Evolutionary conservation across 2,113 vertebrate species (phyloP), one percentile per base, ranked within the genome.

Genomic region (Plecotus auritus): DNA sequence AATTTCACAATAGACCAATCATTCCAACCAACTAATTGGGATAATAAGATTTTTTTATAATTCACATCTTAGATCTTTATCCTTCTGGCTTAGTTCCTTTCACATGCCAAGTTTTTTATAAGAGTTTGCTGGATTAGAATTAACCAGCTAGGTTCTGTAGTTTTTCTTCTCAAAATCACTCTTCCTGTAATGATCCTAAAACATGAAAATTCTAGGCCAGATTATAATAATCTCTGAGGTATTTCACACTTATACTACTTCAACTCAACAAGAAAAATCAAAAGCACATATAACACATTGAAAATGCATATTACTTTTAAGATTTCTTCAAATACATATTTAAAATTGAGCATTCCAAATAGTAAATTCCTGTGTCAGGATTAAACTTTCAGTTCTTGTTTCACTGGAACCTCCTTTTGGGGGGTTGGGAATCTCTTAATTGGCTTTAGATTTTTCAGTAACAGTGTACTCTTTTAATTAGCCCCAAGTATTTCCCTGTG

Each of bases 21-120:
- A 97, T 93, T 92, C 86, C 85, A 97, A 93, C 83, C 76, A 98
- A 96, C 96, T 98, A 98, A 97, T 98, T 97, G 98, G 94, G 97
- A 96, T 98, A 97, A 98, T 95, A 98, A 97, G 97, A 97, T 97
- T 98, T 98, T 98, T 98, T 97, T 97, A 73, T 96, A 97, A 97
- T 98, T 97, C 95, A 97, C 93, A 94, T 91, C 95, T 97, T 97
- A 96, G 92, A 96, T 96, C 94, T 94, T 96, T 94, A 86, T 97
- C 88, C 96, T 98, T 97, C 96, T 97, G 97, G 82, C 97, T 98
- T 17, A 9, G 85, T 97, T 97, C 97, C 56, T 59, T 59, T 59
- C 92, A 97, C 90, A 59, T 96, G 92, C 96, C 94, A 97, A 90
- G 59, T 92, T 97, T 97, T 91, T 98, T 97, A 96, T 42, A 96